A percentile compares a stretch with the other conserved stretches of the same genome.
These are phyloP conservation scores for Phaethon lepturus DNA, from an alignment of 2,113 vertebrate genomes.

Conservation along the genomic window DNA sequence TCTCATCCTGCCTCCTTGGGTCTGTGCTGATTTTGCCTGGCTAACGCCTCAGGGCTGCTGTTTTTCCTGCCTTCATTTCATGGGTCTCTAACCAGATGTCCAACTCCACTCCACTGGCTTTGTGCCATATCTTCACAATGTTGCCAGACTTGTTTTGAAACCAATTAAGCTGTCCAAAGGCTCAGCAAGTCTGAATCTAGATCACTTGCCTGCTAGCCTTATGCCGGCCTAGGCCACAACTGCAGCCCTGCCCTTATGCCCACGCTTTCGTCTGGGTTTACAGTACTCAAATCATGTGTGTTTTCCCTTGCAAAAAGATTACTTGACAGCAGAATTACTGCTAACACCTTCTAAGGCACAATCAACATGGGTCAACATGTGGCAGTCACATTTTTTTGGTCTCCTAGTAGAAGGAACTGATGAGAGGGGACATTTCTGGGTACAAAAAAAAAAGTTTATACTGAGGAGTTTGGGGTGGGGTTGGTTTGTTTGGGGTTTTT, in stretches of 20 bases:
- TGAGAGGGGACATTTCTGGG: not conserved
- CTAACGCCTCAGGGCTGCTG: conserved; percentile 18
- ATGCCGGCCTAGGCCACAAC: not conserved
- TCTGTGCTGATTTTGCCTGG: not conserved
- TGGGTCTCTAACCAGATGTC: conserved; percentile 26
- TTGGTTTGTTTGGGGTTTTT: not conserved
- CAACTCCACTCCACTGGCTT: not conserved
- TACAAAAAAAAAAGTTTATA: not conserved
- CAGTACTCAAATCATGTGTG: not conserved
- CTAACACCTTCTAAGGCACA: not conserved
- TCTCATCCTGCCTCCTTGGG: not conserved
- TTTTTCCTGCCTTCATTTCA: conserved; percentile 19
- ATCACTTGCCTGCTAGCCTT: not conserved
- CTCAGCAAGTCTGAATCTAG: not conserved
- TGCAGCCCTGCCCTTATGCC: not conserved
- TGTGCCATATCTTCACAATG: not conserved
- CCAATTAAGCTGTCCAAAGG: not conserved
- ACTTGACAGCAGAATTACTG: not conserved
- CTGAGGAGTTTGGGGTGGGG: not conserved
- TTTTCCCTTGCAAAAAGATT: not conserved
- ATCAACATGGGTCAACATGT: not conserved
- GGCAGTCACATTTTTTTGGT: not conserved
- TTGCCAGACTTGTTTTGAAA: conserved; percentile 12
- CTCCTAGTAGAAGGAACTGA: not conserved
- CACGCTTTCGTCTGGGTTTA: not conserved